Base-by-base conservation (phyloP, 2,113 vertebrate species). In the Podocnemis expansa region DNA sequence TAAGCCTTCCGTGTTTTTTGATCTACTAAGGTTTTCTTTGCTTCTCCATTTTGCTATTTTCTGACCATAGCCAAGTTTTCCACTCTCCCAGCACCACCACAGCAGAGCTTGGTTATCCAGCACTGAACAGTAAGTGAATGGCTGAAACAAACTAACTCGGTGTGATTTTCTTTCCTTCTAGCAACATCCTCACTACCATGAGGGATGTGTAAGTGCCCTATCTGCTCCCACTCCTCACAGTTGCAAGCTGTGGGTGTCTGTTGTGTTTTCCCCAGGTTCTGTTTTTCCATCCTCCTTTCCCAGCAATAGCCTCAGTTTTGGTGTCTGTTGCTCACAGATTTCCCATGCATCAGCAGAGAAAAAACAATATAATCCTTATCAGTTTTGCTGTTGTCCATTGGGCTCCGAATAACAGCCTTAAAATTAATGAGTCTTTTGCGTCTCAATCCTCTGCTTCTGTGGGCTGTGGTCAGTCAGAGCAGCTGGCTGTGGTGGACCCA, bases 401-500 rank as follows among this genome's bases (percentile, higher is more conserved):
- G 29, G 87, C 89, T 93, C 75, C 91, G 80, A 41, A 58, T 82
- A 82, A 31, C 22, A 41, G 13, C 90, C 91, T 80, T n/a, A 70
- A 90, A 88, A 56, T 38, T 14, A 81, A 49, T 78, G 76, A 10
- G 25, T 81, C 63, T 95, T 58, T 22, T 22, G 22, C 25, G 22
- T 58, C 80, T 85, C 47, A 3, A 90, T 78, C 60, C 85, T 89
- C 49, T 75, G 17, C 83, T 41, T 79, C 19, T 0, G 10, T 76
- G 52, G 76, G 34, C 52, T 78, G 85, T 89, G 93, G 85, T 7
- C 9, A 75, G 34, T 78, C 47, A 93, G 79, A 94, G 56, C 52
- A 88, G 87, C 90, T 85, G 55, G 91, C 92, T 93, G 92, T 89
- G 3, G 10, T 51, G 63, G 94, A 89, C 82, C 60, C 17, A 84